Conservation (phyloP, 2,113 vertebrate species). For the Strix uralensis region DNA sequence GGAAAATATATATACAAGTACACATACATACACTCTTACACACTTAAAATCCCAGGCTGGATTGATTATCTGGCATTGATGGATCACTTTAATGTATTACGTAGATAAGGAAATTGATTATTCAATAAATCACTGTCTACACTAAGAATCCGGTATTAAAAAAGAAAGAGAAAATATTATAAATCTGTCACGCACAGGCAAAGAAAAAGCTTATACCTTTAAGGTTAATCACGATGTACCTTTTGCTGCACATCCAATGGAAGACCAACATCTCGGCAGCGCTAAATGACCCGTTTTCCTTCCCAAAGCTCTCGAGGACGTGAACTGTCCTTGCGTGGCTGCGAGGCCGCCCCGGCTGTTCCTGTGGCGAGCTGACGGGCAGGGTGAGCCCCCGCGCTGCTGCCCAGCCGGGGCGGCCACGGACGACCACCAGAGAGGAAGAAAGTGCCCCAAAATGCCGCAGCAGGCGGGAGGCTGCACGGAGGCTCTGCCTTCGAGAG, state of each 20-base stretch:
- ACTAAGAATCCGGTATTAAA: constrained; percentile 59
- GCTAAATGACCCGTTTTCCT: background rate
- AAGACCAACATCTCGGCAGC: background rate
- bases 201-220: constrained; percentile 2
- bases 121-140: constrained; percentile 83
- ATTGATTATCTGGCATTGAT: constrained; percentile 85
- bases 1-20: constrained; percentile 47
- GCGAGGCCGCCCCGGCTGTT: background rate
- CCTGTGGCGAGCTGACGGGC: fast-evolving
- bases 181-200: constrained; percentile 51
- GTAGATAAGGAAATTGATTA: constrained; percentile 92
- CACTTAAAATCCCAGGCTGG: constrained; percentile 72
- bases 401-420: background rate
- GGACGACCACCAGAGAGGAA: too few relatives aligned
- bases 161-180: constrained; percentile 73
- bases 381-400: background rate
- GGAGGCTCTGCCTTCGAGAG: background rate
- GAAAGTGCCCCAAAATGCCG: background rate
- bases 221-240: constrained; percentile 18
- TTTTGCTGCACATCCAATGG: background rate
- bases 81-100: constrained; percentile 85
- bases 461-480: background rate
- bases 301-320: background rate
- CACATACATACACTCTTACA: background rate
- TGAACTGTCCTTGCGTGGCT: fast-evolving